Conservation (phyloP, 2,888 invertebrate species). For the Lasioglossum zephyrum region DNA sequence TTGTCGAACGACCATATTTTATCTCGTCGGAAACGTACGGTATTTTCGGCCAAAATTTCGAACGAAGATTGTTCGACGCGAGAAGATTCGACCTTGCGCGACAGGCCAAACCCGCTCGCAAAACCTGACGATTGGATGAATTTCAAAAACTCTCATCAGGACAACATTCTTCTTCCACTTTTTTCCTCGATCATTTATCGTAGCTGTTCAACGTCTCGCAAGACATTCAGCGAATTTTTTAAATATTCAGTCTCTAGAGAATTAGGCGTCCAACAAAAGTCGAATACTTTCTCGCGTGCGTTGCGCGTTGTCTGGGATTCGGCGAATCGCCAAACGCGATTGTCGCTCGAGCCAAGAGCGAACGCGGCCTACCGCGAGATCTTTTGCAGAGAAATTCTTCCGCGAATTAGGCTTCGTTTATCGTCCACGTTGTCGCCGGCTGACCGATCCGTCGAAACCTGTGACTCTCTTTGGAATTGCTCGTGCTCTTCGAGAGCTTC, state of each 20-base stretch:
- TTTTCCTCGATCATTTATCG: not conserved
- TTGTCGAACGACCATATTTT: not conserved
- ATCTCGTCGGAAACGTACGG: not conserved
- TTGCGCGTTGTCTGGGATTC: not conserved
- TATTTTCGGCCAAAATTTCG: not conserved
- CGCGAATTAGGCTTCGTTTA: not conserved
- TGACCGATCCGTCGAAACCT: not conserved
- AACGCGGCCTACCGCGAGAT: not conserved
- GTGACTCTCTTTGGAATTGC: not conserved
- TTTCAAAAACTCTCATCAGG: conserved; percentile 40
- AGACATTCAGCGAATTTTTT: not conserved
- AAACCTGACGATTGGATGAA: conserved; percentile 38
- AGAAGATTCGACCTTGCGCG: conserved; percentile 39
- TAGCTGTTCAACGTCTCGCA: not conserved
- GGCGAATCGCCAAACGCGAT: conserved; percentile 1
- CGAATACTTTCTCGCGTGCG: not conserved
- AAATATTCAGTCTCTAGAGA: not conserved
- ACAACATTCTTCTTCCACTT: not conserved
- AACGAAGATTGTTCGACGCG: not conserved
- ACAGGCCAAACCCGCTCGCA: conserved; percentile 10
- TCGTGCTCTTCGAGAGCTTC: not conserved
- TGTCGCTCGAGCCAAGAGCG: not conserved
- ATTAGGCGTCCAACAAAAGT: not conserved
- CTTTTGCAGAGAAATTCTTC: not conserved
- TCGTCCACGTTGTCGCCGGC: not conserved